Base-by-base conservation (phyloP, 1,140 invertebrate species). In the Drosophila seguyi region DNA sequence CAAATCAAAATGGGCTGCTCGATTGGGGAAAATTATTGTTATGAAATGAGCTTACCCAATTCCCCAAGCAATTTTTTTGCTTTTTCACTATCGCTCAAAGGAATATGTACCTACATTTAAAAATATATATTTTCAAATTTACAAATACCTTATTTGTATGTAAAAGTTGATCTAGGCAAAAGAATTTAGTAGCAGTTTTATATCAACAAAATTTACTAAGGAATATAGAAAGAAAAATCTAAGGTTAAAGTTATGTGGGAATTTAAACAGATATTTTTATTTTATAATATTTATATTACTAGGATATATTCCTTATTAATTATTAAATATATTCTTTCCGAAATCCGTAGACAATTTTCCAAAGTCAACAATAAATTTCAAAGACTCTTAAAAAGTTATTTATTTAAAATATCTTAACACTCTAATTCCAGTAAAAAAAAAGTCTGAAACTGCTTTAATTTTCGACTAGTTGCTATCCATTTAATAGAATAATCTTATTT, bases 1-100 rank as follows among this genome's bases (percentile, higher is more conserved):
- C 61, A 44, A 57, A 71, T 50, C 29, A 72, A 72, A 72, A 71
- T 34, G 22, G n/a, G n/a, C 31, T 14, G 22, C 22, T 10, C 18
- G 14, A 16, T 11, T 18, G 22, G 25, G 48, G 20, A 18, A 39
- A 34, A 66, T 42, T 45, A 65, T 45, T 27, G 22, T 45, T 36
- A 36, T 25, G 29, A 58, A n/a, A 50, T 53, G 29, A 53, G 20
- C 18, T 41, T 29, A 29, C 3, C 18, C 4, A 71, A 67, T 29
- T 56, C 25, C 22, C 25, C 22, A 50, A 60, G 58, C 58, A 61
- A 25, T 53, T 36, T 53, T 8, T 16, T 53, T 6, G 20, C 0
- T 16, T 53, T 36, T 53, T 53, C 14, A 34, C 22, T 22, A 16
- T 36, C 1, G 50, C 7, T 34, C 2, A 20, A 8, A 3, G 3